Percentiles rank a stretch among this genome's conserved stretches.
These are phyloP conservation scores for Syndactyla subalaris DNA, from an alignment of 2,797 vertebrate species.

Conservation along the genomic window DNA sequence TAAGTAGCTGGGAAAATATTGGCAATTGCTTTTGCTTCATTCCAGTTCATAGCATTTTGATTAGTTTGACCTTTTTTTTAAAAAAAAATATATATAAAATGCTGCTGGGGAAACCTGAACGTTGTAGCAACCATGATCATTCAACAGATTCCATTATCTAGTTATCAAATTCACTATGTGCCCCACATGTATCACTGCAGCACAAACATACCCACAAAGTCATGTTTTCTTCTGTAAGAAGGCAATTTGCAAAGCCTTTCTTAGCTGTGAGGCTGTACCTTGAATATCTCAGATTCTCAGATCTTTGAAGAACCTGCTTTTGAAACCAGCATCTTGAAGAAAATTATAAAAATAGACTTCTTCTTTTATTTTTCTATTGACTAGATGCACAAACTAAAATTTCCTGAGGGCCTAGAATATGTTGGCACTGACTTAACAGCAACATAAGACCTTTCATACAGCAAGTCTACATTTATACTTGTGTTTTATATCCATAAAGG, in stretches of 20 bases:
- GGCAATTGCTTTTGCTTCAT: background rate
- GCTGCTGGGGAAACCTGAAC: background rate
- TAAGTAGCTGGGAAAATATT: background rate
- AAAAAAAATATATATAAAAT: background rate
- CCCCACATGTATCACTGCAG: background rate
- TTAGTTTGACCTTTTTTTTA: background rate
- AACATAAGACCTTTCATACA: background rate
- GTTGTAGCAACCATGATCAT: background rate
- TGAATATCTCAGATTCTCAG: background rate
- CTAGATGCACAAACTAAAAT: background rate
- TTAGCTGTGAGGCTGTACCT: background rate
- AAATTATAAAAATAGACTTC: background rate
- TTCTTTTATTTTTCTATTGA: background rate
- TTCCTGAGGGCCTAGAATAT: background rate
- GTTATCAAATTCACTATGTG: background rate
- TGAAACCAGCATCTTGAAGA: background rate
- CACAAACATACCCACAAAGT: background rate
- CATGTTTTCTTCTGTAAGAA: background rate
- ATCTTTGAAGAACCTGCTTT: background rate
- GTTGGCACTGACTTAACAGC: background rate
- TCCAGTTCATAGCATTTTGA: background rate
- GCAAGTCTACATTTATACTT: background rate
- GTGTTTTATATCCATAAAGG: background rate
- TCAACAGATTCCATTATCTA: background rate
- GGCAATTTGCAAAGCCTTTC: background rate